Percentiles rank a stretch among this genome's conserved stretches.
Conservation (phyloP, 2,888 invertebrate genomes). For the Philonicus albiceps region DNA sequence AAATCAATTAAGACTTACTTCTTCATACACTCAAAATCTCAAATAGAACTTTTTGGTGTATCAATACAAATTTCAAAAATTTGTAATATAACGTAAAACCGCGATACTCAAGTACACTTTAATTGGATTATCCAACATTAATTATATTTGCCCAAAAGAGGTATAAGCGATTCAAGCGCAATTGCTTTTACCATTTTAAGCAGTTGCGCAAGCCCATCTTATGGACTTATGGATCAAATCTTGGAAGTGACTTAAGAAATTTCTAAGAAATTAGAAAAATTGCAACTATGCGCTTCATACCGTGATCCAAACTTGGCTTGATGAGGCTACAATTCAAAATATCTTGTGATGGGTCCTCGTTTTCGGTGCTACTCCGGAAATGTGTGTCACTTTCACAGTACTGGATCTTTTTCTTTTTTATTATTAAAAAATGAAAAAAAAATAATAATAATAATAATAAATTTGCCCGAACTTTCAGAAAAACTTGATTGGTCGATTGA, state of each 20-base stretch:
- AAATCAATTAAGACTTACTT: too few species aligned
- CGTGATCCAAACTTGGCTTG: background rate
- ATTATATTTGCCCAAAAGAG: background rate
- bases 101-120: background rate
- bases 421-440: background rate
- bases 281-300: background rate
- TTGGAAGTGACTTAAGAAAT: background rate
- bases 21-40: background rate
- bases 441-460: too few species aligned
- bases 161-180: background rate
- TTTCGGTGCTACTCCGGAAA: background rate
- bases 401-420: background rate
- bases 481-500: constrained; percentile 22
- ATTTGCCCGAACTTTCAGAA: background rate
- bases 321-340: background rate
- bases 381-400: constrained; percentile 37
- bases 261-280: background rate
- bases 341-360: background rate
- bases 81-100: background rate
- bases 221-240: background rate
- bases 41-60: background rate
- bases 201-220: background rate
- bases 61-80: background rate
- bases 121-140: background rate
- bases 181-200: background rate